phyloP scores from a whole-genome alignment of 2,113 vertebrate genomes.

The Macrotis lagotis region DNA sequence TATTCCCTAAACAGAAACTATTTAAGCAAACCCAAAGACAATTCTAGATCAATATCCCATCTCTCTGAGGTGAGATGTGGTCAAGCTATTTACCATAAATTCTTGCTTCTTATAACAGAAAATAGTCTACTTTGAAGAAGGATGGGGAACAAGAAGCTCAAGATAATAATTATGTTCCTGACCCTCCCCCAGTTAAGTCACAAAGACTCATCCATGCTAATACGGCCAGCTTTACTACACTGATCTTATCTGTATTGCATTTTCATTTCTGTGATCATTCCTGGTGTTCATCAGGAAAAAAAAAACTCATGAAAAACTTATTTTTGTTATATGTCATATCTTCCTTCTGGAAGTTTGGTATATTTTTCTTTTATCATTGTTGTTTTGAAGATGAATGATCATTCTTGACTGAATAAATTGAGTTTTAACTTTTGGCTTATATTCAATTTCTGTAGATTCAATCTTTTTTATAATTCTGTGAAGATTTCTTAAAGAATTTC shows the following conservation, averaged over 20 bases:
- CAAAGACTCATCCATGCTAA: not conserved
- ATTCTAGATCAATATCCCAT: not conserved
- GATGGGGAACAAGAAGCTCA: not conserved
- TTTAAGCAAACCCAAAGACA: not conserved
- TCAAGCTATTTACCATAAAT: not conserved
- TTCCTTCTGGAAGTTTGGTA: not conserved
- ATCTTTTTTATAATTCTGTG: not conserved
- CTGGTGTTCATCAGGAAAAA: not conserved
- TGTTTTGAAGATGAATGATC: not conserved
- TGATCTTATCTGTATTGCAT: not conserved
- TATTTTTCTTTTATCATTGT: not conserved
- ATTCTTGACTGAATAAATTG: not conserved
- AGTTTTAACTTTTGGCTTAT: not conserved
- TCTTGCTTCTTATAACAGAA: not conserved
- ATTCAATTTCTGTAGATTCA: not conserved
- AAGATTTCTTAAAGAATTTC: not conserved
- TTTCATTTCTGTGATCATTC: not conserved
- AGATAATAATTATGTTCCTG: not conserved
- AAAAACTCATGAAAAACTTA: not conserved
- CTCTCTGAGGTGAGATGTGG: not conserved
- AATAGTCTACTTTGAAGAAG: not conserved
- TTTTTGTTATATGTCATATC: not conserved
- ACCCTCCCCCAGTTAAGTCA: too few species aligned
- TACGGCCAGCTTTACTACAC: not conserved
- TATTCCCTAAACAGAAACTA: not conserved